Evolutionary conservation across 2,888 invertebrate genomes (phyloP), one percentile per base, ranked within the genome.

Genomic region (Caenorhabditis imperialis): DNA sequence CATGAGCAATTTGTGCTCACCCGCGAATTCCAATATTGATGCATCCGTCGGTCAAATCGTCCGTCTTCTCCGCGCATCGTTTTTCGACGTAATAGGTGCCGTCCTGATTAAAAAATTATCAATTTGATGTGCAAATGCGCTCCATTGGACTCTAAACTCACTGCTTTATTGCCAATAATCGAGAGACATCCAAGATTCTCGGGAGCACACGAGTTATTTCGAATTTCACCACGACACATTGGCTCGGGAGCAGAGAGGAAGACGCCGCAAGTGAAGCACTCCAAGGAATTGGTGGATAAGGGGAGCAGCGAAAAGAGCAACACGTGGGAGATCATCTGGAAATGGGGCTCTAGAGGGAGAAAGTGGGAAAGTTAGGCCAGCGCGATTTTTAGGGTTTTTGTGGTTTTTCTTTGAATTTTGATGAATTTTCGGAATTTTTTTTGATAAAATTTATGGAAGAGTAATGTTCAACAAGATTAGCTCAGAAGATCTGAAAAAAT

Each of bases 191-290:
- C 78, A 14, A 74, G 23, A 20, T 79, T 76, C 35, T 76, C 76
- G 1, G 76, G 74, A 12, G 55, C 73, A 54, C 78, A 79, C 10
- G 74, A 69, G 30, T 70, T 62, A 47, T 79, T 76, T 7, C 55
- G 47, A 10, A 73, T 62, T 12, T 50, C 65, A 18, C 78, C 78
- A 22, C 71, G 65, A 55, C 78, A 79, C 62, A 74, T 58, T 18
- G 74, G 58, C 16, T 74, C 67, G 0, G 74, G 67, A 10, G 74
- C 76, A 16, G 73, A 57, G n/a, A 79, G 61, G 37, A 79, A 79
- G 10, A 79, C 76, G 14, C 78, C 78, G 45, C 78, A 79, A 2
- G 74, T 71, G 60, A 74, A 62, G 30, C 78, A 79, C 16, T 79
- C 65, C 40, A 76, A 20, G 12, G 55, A 30, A 12, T 20, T 7